Base-by-base conservation (phyloP, 2,888 invertebrate genomes). In the Osmoderma eremita region DNA sequence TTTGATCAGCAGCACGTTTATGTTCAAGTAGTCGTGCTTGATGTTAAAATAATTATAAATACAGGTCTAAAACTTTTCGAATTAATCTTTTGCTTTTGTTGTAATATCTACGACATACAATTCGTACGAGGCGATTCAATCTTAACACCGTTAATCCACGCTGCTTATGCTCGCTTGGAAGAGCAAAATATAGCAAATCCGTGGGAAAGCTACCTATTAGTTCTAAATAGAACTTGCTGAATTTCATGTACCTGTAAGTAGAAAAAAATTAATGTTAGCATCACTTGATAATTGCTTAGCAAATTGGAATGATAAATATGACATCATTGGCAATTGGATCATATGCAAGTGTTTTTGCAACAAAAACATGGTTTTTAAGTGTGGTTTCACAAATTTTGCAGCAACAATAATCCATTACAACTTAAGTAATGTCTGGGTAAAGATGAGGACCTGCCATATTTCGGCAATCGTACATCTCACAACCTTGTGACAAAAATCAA, bases 1-100 rank as follows among this genome's bases (percentile, higher is more conserved):
- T 42, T 73, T 72, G 49, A 73, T 70, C 1, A 67, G 18, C 8
- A 73, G 50, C 4, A 74, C 67, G 63, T 74, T 70, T 42, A 72
- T 71, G 63, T 72, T 74, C 5, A 75, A 67, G 12, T 71, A 70
- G 49, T 75, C 74, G 42, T 72, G 70, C 41, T 63, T 72, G 18
- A 72, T 69, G 42, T 70, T 69, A 58, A 72, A 74, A 58, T 72
- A 75, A 49, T 65, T 67, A 38, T 69, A 63, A 13, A 75, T 65
- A 56, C 70, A 70, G 30, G 67, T 69, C 75, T 75, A 51, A 51
- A 72, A 73, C 18, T 13, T 30, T 41, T 4, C 6, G 30, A 30
- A 30, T 30, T 30, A 30, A 10, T 30, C 6, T 8, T 6, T 30
- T 36, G 12, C 17, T 12, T 13, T 30, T 12, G 4, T 17, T 15